phyloP scores from a whole-genome alignment of 2,113 vertebrate species.

The Rhinolophus sinicus region DNA sequence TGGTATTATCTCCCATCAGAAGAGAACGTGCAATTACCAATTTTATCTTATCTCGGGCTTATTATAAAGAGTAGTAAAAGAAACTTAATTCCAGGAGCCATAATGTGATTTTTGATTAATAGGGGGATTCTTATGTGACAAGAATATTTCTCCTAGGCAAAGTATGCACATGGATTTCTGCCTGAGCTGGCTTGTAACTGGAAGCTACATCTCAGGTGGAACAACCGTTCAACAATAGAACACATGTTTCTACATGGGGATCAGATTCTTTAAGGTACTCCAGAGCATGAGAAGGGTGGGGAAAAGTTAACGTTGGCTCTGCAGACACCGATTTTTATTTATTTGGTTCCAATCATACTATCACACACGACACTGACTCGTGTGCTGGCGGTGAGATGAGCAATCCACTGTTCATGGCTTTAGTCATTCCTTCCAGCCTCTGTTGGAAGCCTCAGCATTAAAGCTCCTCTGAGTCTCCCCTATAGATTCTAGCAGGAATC shows the following conservation, averaged over 20 bases:
- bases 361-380: neutral
- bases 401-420: neutral
- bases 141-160: slow-evolving; percentile 89
- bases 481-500: no score
- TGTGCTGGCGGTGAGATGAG: neutral
- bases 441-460: neutral
- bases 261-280: slow-evolving; percentile 14
- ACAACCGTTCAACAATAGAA: slow-evolving; percentile 56
- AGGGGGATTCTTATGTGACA: slow-evolving; percentile 90
- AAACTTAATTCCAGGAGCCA: slow-evolving; percentile 88
- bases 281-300: neutral
- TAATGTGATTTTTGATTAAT: slow-evolving; percentile 93
- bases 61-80: slow-evolving; percentile 89
- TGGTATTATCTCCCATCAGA: slow-evolving; percentile 89
- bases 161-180: slow-evolving; percentile 80
- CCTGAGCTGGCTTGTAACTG: slow-evolving; percentile 85
- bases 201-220: slow-evolving; percentile 69
- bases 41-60: slow-evolving; percentile 90
- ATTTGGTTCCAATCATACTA: neutral
- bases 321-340: neutral
- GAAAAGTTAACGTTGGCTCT: neutral
- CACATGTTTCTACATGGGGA: slow-evolving; percentile 49
- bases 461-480: neutral
- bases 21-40: slow-evolving; percentile 89
- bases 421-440: neutral